Evolutionary conservation across 2,888 invertebrate species (phyloP), one percentile per base, ranked within the genome.

Genomic region (Drosophila mettleri): DNA sequence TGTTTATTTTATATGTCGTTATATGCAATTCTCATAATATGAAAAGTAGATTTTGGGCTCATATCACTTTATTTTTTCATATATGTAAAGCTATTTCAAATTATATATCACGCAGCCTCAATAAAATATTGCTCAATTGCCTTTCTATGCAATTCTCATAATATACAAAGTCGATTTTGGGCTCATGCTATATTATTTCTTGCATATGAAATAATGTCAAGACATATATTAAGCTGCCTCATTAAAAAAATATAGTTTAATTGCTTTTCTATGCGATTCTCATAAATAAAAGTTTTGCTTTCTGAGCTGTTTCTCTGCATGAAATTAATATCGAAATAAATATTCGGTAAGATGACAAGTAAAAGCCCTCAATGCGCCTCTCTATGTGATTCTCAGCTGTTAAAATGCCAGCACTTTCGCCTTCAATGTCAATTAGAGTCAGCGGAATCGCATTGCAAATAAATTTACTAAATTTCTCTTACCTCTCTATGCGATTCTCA

Each of bases 401-500:
- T 10, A 5, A 27, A 24, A 16, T 16, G 9, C 8, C 1, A 16
- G 0, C 8, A 4, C 20, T 1, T 1, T 1, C 2, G 1, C 20
- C 7, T 8, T 18, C 29, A 43, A 10, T 6, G 5, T 0, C 24
- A n/a, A 43, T 10, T n/a, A n/a, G 24, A 24, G n/a, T 8, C 22
- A 22, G 7, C 22, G 14, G 1, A 41, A 20, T 22, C 3, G 1
- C 3, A 14, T 8, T 1, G 0, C 2, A 14, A 22, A 14, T 14
- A 22, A 14, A 22, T 3, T 22, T 39, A 0, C 3, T 12, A 6
- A 18, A 5, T 2, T 22, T 0, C 6, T 2, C 12, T 2, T 29
- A 29, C 46, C 46, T 31, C 46, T 48, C 6, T 48, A 12, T 31
- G 29, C 46, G 46, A 18, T 48, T 48, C 46, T 48, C 46, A 48